Percentiles rank a stretch among this genome's conserved stretches.
Evolutionary conservation across 2,797 vertebrate genomes (phyloP).

Genomic region (Thalassophryne amazonica): DNA sequence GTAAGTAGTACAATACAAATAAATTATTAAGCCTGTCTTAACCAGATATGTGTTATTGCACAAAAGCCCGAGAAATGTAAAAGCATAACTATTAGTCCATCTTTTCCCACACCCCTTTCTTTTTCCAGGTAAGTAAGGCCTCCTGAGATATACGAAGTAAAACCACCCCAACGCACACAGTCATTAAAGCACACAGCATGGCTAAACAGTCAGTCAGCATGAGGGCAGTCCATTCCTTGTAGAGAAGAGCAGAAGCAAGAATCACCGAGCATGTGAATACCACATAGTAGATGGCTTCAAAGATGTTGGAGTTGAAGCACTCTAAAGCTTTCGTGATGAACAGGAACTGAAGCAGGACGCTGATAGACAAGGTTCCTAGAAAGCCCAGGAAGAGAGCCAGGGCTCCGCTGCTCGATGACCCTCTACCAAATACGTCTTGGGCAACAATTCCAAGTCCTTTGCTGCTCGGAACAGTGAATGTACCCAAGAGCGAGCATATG

Average conservation of each 20-base stretch:
- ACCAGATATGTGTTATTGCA: background rate
- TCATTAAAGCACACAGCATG: slow-evolving; percentile 88
- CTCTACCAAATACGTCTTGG: slow-evolving; percentile 83
- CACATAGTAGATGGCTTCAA: slow-evolving; percentile 95
- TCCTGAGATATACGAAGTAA: slow-evolving; percentile 92
- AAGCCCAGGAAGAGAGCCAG: slow-evolving; percentile 84
- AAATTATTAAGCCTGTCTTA: background rate
- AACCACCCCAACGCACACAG: slow-evolving; percentile 87
- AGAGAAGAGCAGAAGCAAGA: slow-evolving; percentile 90
- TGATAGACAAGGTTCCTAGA: slow-evolving; percentile 83
- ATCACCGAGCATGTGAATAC: slow-evolving; percentile 90
- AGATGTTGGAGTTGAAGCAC: slow-evolving; percentile 88
- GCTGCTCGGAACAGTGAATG: slow-evolving; percentile 94
- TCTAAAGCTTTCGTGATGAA: slow-evolving; percentile 96
- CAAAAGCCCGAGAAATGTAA: background rate
- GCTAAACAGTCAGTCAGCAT: slow-evolving; percentile 84
- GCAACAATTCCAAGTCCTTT: slow-evolving; percentile 93
- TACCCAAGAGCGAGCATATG: slow-evolving; percentile 95
- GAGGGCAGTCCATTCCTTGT: slow-evolving; percentile 90
- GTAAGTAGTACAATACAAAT: background rate
- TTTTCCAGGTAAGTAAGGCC: slow-evolving; percentile 83
- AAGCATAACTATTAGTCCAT: slow-evolving; percentile 70
- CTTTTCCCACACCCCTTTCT: slow-evolving; percentile 78
- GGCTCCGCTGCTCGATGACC: slow-evolving; percentile 72
- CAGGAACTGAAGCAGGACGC: slow-evolving; percentile 91